Conservation (phyloP, 2,888 invertebrate species). For the Lapara coniferarum region DNA sequence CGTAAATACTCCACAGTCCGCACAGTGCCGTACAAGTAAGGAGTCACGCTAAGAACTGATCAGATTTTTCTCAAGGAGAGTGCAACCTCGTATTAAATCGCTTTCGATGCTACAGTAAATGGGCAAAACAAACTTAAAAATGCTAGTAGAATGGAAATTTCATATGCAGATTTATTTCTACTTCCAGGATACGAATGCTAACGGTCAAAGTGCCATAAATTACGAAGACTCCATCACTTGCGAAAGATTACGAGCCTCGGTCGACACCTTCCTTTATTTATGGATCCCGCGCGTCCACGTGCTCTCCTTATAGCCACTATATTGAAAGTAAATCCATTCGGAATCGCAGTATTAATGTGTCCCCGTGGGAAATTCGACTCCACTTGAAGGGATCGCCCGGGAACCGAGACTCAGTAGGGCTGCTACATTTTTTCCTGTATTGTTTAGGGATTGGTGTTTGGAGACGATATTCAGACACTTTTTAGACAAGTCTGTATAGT, state of each 20-base stretch:
- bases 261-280: conserved; percentile 23
- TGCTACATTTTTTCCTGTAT: neutral
- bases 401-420: neutral
- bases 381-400: conserved; percentile 13
- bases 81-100: no score
- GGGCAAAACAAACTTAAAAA: no score
- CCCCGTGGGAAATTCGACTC: conserved; percentile 50
- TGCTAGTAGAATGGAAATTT: no score
- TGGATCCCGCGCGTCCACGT: conserved; percentile 11
- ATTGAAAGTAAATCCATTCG: conserved; percentile 49
- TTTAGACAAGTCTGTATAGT: neutral
- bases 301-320: conserved; percentile 27
- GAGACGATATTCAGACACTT: neutral
- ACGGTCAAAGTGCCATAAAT: conserved; percentile 1
- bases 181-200: no score
- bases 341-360: conserved; percentile 44
- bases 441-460: neutral
- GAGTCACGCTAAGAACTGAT: no score
- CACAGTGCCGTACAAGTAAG: no score
- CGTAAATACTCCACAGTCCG: no score
- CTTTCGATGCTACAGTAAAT: no score
- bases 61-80: no score
- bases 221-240: neutral
- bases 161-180: no score
- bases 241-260: no score